Conservation (phyloP, 2,113 vertebrate species). For the Tenrec ecaudatus region DNA sequence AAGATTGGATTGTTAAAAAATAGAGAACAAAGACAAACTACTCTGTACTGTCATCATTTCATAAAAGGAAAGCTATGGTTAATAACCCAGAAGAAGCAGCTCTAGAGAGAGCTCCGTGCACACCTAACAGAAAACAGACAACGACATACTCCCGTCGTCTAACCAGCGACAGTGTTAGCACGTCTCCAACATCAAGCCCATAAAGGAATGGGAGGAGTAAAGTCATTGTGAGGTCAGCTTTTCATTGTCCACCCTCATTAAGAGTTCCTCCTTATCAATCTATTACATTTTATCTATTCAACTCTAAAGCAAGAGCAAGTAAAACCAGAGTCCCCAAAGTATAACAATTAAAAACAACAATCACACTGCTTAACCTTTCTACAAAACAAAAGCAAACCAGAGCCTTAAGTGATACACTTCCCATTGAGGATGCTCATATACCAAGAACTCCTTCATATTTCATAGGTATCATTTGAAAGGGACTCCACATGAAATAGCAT, state of each 20-base stretch:
- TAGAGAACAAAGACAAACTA: background rate
- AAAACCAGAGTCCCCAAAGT: background rate
- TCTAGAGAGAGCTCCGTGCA: background rate
- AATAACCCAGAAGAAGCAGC: background rate
- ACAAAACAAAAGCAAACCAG: conserved; percentile 14
- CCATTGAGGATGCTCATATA: conserved; percentile 40
- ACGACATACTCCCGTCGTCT: background rate
- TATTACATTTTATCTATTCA: background rate
- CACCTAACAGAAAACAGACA: background rate
- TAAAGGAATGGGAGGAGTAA: background rate
- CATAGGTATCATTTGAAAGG: conserved; percentile 32
- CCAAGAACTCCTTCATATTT: conserved; percentile 49
- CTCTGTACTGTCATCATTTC: background rate
- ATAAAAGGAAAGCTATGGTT: background rate
- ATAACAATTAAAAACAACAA: conserved; percentile 6
- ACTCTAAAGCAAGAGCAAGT: background rate
- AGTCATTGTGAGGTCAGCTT: background rate
- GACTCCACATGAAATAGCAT: conserved; percentile 35
- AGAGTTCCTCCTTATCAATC: background rate
- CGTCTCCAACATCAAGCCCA: no score
- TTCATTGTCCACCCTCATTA: background rate
- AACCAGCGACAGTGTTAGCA: background rate
- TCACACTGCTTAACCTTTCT: conserved; percentile 13
- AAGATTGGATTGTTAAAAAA: background rate
- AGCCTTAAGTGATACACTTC: conserved; percentile 61